Evolutionary conservation across 1,140 invertebrate species (phyloP).

Genomic region (Leptopilina clavipes): DNA sequence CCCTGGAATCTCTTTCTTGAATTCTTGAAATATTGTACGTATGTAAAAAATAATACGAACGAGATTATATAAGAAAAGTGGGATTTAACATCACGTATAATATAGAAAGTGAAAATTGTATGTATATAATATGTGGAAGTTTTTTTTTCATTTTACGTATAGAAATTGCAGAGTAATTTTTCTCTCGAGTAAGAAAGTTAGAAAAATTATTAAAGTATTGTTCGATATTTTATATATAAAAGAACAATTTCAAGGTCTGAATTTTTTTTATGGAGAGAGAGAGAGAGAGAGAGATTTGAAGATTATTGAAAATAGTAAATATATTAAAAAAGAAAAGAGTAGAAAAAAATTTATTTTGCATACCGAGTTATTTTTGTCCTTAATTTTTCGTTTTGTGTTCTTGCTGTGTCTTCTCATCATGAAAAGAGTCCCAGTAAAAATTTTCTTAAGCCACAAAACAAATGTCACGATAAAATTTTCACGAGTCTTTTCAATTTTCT

Average conservation of each 20-base stretch:
- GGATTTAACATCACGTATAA: not conserved
- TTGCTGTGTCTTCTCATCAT: not conserved
- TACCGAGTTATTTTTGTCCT: not conserved
- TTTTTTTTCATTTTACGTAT: not conserved
- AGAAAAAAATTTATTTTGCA: not conserved
- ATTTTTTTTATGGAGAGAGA: not conserved
- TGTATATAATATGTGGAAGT: not conserved
- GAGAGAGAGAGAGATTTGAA: no score
- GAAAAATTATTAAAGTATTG: not conserved
- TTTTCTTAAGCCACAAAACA: not conserved
- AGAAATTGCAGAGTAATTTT: conserved; percentile 4
- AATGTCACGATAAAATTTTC: not conserved
- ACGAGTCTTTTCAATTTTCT: conserved; percentile 1
- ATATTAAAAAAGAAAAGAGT: conserved; percentile 1
- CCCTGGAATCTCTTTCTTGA: not conserved
- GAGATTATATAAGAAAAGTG: no score
- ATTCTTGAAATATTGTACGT: not conserved
- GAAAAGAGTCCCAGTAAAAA: not conserved
- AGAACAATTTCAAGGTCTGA: not conserved
- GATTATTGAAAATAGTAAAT: not conserved
- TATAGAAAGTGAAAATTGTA: conserved; percentile 14
- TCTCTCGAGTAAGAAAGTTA: not conserved
- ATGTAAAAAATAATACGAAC: not conserved
- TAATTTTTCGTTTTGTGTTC: not conserved
- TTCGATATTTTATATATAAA: not conserved